Percentiles rank a stretch among this genome's conserved stretches.
phyloP scores from a whole-genome alignment of 2,797 vertebrate species.

The Sebastes baramenuke region DNA sequence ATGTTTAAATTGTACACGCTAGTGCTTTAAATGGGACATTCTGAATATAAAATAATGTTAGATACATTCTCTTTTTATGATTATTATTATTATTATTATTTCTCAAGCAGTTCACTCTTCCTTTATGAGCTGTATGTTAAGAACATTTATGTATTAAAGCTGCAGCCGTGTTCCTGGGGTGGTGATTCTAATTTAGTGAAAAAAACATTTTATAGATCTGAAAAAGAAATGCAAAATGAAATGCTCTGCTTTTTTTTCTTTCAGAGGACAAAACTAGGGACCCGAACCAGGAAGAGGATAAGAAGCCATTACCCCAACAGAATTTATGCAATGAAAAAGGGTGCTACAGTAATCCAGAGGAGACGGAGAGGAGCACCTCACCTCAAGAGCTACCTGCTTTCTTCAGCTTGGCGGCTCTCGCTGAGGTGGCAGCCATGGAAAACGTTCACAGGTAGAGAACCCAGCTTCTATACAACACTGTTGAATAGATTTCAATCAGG shows the following conservation, averaged over 20 bases:
- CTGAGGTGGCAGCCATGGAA: conserved; percentile 99
- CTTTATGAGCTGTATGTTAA: background rate
- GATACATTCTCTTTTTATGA: no score
- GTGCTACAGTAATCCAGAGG: conserved; percentile 80
- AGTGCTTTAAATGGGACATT: no score
- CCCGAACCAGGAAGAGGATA: conserved; percentile 87
- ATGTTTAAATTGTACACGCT: no score
- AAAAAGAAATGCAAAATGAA: background rate
- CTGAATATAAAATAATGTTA: no score
- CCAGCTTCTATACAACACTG: background rate
- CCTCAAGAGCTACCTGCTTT: conserved; percentile 88
- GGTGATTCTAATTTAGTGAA: no score
- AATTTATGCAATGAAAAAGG: conserved; percentile 87
- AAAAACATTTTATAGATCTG: background rate
- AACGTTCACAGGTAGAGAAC: conserved; percentile 91
- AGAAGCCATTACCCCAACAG: conserved; percentile 86
- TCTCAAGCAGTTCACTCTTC: background rate
- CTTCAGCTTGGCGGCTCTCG: conserved; percentile 97
- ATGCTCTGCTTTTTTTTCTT: background rate
- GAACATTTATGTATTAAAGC: no score
- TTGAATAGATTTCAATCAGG: background rate
- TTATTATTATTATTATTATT: background rate
- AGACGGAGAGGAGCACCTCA: conserved; percentile 82
- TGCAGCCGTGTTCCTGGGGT: no score
- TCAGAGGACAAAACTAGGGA: conserved; percentile 91